Conservation (phyloP, 2,888 invertebrate genomes). For the Lacanobia oleracea region DNA sequence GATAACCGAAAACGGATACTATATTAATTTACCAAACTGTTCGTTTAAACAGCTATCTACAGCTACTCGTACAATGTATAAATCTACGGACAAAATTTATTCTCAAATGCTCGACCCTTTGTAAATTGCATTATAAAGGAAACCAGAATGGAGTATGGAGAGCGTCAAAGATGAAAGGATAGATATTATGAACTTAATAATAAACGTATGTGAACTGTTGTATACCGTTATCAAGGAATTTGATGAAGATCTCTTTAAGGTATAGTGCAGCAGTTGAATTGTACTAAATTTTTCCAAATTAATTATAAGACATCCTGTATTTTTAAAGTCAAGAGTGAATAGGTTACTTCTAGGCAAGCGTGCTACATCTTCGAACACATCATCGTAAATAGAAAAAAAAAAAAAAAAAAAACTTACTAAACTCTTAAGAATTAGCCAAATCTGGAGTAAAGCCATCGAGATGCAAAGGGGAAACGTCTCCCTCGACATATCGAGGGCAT, state of each 20-base stretch:
- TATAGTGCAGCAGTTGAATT: background rate
- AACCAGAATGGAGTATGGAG: constrained; percentile 23
- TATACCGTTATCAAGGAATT: background rate
- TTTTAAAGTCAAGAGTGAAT: no score
- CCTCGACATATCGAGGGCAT: background rate
- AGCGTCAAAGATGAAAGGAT: constrained; percentile 40
- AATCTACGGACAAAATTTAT: constrained; percentile 16
- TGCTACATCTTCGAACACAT: no score
- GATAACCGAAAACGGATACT: constrained; percentile 29
- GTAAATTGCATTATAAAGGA: constrained; percentile 18
- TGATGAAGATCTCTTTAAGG: background rate
- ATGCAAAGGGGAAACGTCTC: background rate
- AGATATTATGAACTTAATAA: constrained; percentile 11
- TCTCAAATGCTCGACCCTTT: background rate
- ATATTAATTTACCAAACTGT: constrained; percentile 29
- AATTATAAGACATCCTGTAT: no score
- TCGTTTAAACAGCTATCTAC: constrained; percentile 1
- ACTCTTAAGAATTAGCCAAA: background rate
- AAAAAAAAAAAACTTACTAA: no score
- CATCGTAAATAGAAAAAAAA: no score
- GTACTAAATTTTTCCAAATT: background rate
- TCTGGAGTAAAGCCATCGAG: background rate
- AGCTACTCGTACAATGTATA: no score
- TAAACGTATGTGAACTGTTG: constrained; percentile 22
- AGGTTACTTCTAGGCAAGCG: no score